phyloP scores from a whole-genome alignment of 1,140 invertebrate species.

The Drosophila nasuta region DNA sequence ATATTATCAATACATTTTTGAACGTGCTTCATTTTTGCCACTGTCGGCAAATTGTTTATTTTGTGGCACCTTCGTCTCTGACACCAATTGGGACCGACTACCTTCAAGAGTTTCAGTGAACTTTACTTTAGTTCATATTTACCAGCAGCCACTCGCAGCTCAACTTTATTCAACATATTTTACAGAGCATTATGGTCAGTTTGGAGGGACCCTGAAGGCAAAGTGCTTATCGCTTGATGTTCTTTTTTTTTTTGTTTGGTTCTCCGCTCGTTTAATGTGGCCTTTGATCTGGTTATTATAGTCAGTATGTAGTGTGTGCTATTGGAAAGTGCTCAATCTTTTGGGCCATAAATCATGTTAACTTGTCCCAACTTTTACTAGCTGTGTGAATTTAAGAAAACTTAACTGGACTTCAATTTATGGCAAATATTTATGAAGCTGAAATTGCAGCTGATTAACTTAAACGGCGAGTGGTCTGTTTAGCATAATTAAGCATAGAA shows the following conservation, averaged over 20 bases:
- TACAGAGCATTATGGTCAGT: conserved; percentile 28
- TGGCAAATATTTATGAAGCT: background rate
- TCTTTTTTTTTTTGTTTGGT: conserved; percentile 18
- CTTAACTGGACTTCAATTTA: background rate
- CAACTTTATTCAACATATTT: conserved; percentile 70
- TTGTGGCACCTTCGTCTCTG: conserved; percentile 18
- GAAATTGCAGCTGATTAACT: conserved; percentile 12
- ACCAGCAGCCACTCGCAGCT: conserved; percentile 67
- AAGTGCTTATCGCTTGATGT: conserved; percentile 68
- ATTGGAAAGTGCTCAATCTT: conserved; percentile 52
- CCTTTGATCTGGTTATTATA: conserved; percentile 55
- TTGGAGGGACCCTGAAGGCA: conserved; percentile 11
- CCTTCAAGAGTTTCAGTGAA: conserved; percentile 41
- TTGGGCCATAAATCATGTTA: conserved; percentile 40
- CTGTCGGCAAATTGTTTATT: conserved; percentile 11
- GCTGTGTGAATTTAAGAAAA: background rate
- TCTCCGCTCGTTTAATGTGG: conserved; percentile 28
- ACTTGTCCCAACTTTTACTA: conserved; percentile 21
- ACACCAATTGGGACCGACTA: conserved; percentile 16
- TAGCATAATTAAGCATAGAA: conserved; percentile 47
- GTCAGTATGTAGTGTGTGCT: conserved; percentile 1
- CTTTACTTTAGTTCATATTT: conserved; percentile 59
- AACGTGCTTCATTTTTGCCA: background rate
- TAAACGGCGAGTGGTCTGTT: conserved; percentile 18
- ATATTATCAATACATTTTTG: background rate